Evolutionary conservation across 2,113 vertebrate genomes (phyloP), one percentile per base, ranked within the genome.

Genomic region (Uria aalge): DNA sequence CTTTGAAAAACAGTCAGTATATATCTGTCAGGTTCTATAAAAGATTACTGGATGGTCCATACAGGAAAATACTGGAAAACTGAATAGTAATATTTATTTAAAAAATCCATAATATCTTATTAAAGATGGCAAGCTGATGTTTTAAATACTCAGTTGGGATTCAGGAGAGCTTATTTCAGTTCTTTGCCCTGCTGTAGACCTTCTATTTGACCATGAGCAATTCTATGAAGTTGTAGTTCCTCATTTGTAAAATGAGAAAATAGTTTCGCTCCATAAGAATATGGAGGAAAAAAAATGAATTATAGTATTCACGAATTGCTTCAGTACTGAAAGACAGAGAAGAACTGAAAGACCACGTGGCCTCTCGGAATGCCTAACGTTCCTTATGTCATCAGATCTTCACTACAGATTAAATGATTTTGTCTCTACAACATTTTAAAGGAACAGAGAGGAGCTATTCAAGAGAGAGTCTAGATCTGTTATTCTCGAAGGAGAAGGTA

Each of bases 341-440:
- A 38, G 23, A 56, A 27, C 10, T 77, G 36, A 87, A 92, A 43
- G 80, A 55, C 14, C 4, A 0, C 8, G 16, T 64, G 34, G 16
- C 79, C 63, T 73, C 34, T 41, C 0, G 0, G 53, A 80, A 45
- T 66, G 40, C 43, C 6, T 75, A 3, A 8, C 36, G 8, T 59
- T 89, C 68, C 62, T 74, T 32, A 22, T 26, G 27, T 78, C 38
- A 56, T 69, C 34, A 82, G 24, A 43, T 66, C 20, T 75, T 88
- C 75, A 22, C 45, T 80, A 29, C 30, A 27, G 15, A 34, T 55
- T 17, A 23, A 45, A 29, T 48, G 5, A 41, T 86, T 85, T 69
- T 84, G 19, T 88, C 19, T 72, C 38, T 22, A 41, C 72, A 57
- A 40, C 7, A 8, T 40, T 78, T 48, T 30, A 72, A 38, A 47